phyloP scores from a whole-genome alignment of 2,113 vertebrate genomes.

The Cygnus atratus region DNA sequence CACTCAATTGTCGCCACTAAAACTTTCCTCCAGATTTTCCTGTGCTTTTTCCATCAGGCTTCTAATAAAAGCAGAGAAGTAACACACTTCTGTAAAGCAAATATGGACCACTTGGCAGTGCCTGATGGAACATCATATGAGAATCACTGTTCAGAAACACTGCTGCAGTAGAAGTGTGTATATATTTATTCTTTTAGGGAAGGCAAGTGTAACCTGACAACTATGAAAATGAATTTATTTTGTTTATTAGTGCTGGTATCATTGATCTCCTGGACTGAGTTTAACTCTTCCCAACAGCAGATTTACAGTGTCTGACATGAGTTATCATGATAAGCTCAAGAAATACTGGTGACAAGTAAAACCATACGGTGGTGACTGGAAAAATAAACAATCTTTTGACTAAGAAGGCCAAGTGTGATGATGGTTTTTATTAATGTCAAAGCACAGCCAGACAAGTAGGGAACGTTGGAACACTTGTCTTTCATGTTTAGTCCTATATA shows the following conservation, averaged over 20 bases:
- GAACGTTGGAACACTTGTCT: not conserved
- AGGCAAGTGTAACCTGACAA: not conserved
- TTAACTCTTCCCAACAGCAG: not conserved
- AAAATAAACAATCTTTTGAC: not conserved
- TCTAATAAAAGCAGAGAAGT: not conserved
- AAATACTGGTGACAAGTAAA: not conserved
- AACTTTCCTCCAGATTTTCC: not conserved
- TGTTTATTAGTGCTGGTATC: not conserved
- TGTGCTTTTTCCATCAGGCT: not conserved
- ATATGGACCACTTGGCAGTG: not conserved
- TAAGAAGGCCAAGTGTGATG: not conserved
- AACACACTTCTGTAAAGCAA: not conserved
- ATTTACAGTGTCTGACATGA: not conserved
- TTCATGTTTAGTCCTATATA: not conserved
- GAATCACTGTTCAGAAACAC: not conserved
- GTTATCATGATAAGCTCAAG: not conserved
- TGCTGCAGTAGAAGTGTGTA: not conserved
- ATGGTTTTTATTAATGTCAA: not conserved
- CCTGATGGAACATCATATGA: not conserved
- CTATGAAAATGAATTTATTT: not conserved
- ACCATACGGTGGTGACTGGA: rapidly evolving
- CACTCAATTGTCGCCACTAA: not conserved
- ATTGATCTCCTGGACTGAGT: not conserved
- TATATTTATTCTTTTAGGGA: no score
- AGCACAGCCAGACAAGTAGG: not conserved